Base-by-base conservation (phyloP, 2,888 invertebrate genomes). In the Erebia ligea region DNA sequence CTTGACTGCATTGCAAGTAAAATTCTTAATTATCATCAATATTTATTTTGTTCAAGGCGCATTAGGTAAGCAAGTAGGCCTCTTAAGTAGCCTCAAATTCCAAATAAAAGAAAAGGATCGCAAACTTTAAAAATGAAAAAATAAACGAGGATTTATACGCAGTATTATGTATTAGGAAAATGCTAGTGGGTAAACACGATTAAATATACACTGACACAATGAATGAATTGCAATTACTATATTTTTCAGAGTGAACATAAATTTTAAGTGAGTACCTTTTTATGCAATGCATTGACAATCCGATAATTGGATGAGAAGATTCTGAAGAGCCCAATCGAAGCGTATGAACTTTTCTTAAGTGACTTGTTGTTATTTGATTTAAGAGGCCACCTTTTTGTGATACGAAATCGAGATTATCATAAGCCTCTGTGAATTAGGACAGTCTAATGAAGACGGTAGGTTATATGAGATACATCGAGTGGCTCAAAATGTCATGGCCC, bases 401-500 rank as follows among this genome's bases (percentile, higher is more conserved):
- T 57, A 56, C 66, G 56, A 66, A 56, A 56, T 57, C 56, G 56
- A 62, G 48, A 66, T 66, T 66, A 66, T 50, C 67, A 67, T 67
- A 67, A 67, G 67, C n/a, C 67, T 25, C 67, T 67, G 58, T 73
- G 66, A 71, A 71, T 67, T 68, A 68, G 71, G 71, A 73, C 66
- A 67, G 61, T 40, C 48, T 42, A 52, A 66, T 57, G 64, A 70
- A 70, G 70, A 70, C 64, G 69, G 72, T 72, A 73, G 21, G 71
- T 69, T 69, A 86, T 42, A 42, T 45, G 85, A 84, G 81, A 84
- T 82, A 82, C 81, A 82, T 82, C 80, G 80, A 82, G 82, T 81
- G 79, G 84, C 83, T 86, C 82, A 80, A 91, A 89, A 91, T 91
- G 90, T 90, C 91, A 91, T 76, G 86, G 88, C 84, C 84, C 81